Conservation (phyloP, 2,888 invertebrate genomes). For the Tinea semifulvella region DNA sequence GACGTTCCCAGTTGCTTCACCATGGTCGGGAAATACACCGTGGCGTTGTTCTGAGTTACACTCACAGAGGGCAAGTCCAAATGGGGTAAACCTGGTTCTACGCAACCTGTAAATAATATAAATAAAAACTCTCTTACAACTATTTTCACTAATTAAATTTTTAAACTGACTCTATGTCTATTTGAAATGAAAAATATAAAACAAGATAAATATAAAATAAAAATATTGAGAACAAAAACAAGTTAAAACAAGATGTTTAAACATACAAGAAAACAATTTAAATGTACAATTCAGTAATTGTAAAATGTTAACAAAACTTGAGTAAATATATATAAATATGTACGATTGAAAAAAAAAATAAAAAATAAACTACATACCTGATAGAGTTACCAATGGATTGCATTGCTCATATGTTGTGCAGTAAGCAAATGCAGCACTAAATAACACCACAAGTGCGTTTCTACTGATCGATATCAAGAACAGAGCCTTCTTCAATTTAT, state of each 20-base stretch:
- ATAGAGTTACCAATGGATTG: conserved; percentile 70
- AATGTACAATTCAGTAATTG: no score
- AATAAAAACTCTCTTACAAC: no score
- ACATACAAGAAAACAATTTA: no score
- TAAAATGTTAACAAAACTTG: no score
- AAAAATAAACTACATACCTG: conserved; percentile 41
- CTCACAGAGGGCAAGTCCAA: conserved; percentile 75
- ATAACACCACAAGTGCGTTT: conserved; percentile 79
- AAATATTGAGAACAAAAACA: no score
- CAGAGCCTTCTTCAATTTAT: conserved; percentile 59
- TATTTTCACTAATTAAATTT: no score
- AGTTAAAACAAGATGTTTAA: no score
- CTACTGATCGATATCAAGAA: conserved; percentile 82
- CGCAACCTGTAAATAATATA: conserved; percentile 49
- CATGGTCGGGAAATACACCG: conserved; percentile 73
- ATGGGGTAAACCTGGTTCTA: conserved; percentile 75
- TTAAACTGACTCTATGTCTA: no score
- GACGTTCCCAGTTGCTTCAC: conserved; percentile 77
- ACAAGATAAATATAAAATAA: no score
- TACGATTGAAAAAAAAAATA: no score
- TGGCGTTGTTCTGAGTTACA: conserved; percentile 70
- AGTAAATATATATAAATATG: no score
- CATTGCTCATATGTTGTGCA: conserved; percentile 47
- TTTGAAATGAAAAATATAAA: no score
- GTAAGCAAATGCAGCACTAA: conserved; percentile 70